These are phyloP conservation scores for Lemur catta DNA, from an alignment of 2,797 vertebrate species.

Conservation along the genomic window DNA sequence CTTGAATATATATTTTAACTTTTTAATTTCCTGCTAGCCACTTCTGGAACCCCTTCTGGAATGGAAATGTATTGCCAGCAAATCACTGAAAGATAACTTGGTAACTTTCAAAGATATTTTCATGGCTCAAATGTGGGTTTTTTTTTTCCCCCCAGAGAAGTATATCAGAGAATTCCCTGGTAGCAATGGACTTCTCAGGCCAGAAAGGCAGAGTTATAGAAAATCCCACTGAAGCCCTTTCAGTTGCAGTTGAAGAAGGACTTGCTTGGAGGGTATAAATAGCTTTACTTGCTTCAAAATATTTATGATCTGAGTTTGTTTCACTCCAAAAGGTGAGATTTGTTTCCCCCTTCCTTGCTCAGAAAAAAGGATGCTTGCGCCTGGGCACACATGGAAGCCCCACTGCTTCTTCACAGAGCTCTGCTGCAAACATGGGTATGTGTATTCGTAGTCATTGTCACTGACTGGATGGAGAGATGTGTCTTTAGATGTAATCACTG, in stretches of 20 bases:
- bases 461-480: fast-evolving
- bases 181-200: constrained; percentile 99
- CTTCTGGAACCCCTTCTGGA: background rate
- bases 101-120: constrained; percentile 5
- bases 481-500: background rate
- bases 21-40: constrained; percentile 23
- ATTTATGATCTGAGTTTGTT: background rate
- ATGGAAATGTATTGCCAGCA: background rate
- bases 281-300: constrained; percentile 53
- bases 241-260: constrained; percentile 96
- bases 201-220: constrained; percentile 96
- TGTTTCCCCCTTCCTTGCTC: constrained; percentile 59
- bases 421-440: constrained; percentile 89
- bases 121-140: background rate
- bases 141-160: constrained; percentile 89
- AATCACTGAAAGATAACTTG: background rate
- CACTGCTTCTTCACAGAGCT: constrained; percentile 86
- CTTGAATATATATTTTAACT: background rate
- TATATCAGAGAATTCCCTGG: constrained; percentile 97
- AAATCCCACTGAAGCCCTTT: constrained; percentile 95
- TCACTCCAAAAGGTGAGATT: constrained; percentile 15
- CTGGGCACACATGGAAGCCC: constrained; percentile 92
- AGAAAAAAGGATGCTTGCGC: constrained; percentile 96
- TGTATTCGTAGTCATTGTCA: background rate
- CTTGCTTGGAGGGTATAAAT: constrained; percentile 94